These are phyloP conservation scores for Galleria mellonella DNA, from an alignment of 1,140 invertebrate species.

Conservation along the genomic window DNA sequence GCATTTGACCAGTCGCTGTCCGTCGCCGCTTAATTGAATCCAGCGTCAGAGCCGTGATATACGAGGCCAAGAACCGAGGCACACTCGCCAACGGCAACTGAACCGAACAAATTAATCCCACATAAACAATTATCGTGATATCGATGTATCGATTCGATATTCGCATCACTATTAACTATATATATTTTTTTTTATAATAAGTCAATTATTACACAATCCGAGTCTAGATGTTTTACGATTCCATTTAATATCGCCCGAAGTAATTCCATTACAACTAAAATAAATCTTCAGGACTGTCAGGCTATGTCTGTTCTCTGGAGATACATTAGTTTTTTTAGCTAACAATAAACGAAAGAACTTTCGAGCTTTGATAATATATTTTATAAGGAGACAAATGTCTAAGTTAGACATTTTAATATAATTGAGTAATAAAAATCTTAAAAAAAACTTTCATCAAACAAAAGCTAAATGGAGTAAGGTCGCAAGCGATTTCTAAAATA, in stretches of 20 bases:
- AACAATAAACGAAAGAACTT: too few species aligned
- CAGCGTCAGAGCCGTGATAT: slow-evolving; percentile 44
- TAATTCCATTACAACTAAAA: slow-evolving; percentile 26
- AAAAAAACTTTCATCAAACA: too few species aligned
- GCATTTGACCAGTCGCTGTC: slow-evolving; percentile 43
- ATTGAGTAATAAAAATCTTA: too few species aligned
- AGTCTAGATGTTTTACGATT: slow-evolving; percentile 38
- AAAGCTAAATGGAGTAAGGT: too few species aligned
- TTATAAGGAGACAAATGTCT: too few species aligned
- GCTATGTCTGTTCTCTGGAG: too few species aligned
- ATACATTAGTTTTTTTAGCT: too few species aligned
- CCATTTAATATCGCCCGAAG: slow-evolving; percentile 38
- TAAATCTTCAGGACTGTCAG: slow-evolving; percentile 19
- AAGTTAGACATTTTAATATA: too few species aligned
- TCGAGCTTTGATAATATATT: too few species aligned
- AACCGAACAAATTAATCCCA: slow-evolving; percentile 46
- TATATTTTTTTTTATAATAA: slow-evolving; percentile 43
- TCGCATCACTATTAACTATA: slow-evolving; percentile 27
- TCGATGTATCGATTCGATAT: slow-evolving; percentile 21
- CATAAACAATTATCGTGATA: slow-evolving; percentile 48
- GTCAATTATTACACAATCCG: slow-evolving; percentile 46
- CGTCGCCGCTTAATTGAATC: slow-evolving; percentile 58
- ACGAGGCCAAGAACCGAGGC: slow-evolving; percentile 20
- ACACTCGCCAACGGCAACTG: slow-evolving; percentile 25
- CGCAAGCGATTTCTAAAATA: too few species aligned